These are phyloP conservation scores for Drosophila nr. perissopoda DNA, from an alignment of 2,888 invertebrate genomes.

Conservation along the genomic window DNA sequence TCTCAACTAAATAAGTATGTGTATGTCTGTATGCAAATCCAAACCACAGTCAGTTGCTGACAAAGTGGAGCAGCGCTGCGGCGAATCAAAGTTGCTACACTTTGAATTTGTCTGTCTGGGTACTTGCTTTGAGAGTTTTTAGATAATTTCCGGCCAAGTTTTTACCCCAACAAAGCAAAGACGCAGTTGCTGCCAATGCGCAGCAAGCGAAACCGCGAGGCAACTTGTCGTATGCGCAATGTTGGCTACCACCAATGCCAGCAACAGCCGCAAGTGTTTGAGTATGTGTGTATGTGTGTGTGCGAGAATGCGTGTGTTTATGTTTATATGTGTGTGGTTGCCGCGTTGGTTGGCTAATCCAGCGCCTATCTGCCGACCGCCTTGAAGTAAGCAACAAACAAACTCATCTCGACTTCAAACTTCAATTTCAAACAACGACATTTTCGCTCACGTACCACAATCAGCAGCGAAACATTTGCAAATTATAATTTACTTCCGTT, in stretches of 20 bases:
- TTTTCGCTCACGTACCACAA: conserved; percentile 70
- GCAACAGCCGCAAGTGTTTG: conserved; percentile 58
- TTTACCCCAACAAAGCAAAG: conserved; percentile 67
- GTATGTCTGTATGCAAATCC: conserved; percentile 19
- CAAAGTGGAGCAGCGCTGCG: conserved; percentile 69
- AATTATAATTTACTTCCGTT: conserved; percentile 15
- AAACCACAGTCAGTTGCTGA: conserved; percentile 60
- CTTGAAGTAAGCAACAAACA: conserved; percentile 48
- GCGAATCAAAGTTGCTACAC: conserved; percentile 67
- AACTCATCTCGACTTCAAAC: conserved; percentile 28
- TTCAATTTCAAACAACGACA: conserved; percentile 41
- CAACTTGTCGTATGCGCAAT: conserved; percentile 75
- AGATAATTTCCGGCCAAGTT: conserved; percentile 76
- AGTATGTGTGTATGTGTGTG: conserved; percentile 12
- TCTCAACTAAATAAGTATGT: conserved; percentile 66
- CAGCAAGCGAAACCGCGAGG: conserved; percentile 55
- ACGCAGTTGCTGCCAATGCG: conserved; percentile 67
- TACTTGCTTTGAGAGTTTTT: conserved; percentile 40
- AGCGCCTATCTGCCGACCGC: conserved; percentile 48
- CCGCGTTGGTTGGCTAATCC: conserved; percentile 74
- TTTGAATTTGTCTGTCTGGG: conserved; percentile 24
- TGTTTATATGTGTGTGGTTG: conserved; percentile 36
- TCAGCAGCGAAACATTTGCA: conserved; percentile 59
- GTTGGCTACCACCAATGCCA: conserved; percentile 69
- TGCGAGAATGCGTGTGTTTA: conserved; percentile 29